A percentile compares a stretch with the other conserved stretches of the same genome.
Evolutionary conservation across 2,888 invertebrate genomes (phyloP).

Genomic region (Hypolimnas misippus): DNA sequence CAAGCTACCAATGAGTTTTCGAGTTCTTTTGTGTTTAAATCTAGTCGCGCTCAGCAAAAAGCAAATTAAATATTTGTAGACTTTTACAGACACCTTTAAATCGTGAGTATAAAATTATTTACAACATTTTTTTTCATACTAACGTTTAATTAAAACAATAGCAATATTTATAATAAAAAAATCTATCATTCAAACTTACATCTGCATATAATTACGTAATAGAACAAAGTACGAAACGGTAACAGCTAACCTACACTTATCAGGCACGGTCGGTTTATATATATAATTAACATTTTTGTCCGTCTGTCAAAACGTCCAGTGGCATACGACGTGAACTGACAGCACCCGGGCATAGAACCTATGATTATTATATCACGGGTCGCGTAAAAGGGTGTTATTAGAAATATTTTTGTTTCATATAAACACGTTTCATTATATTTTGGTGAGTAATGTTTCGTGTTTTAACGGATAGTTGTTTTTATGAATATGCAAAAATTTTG

Average conservation of each 20-base stretch:
- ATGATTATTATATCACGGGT: constrained; percentile 60
- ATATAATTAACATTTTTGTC: constrained; percentile 74
- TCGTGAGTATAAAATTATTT: too few relatives aligned
- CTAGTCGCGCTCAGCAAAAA: too few relatives aligned
- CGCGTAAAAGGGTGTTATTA: constrained; percentile 53
- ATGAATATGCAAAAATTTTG: neutral
- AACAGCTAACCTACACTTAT: constrained; percentile 36
- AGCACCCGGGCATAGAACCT: constrained; percentile 61
- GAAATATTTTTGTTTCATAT: constrained; percentile 37
- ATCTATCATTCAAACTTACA: constrained; percentile 22
- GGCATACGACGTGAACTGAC: constrained; percentile 67
- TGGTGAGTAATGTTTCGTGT: constrained; percentile 38
- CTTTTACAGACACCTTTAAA: too few relatives aligned
- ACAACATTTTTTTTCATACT: too few relatives aligned
- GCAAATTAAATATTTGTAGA: too few relatives aligned
- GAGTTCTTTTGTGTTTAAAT: too few relatives aligned
- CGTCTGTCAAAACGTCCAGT: constrained; percentile 78
- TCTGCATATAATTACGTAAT: constrained; percentile 28
- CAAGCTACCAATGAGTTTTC: too few relatives aligned
- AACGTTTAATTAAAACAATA: neutral
- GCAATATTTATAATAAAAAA: neutral
- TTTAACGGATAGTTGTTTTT: neutral
- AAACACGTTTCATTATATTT: neutral
- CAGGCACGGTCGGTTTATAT: constrained; percentile 46
- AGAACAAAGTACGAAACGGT: constrained; percentile 18